Conservation (phyloP, 2,888 invertebrate genomes). For the Arrhopalites spinosus region DNA sequence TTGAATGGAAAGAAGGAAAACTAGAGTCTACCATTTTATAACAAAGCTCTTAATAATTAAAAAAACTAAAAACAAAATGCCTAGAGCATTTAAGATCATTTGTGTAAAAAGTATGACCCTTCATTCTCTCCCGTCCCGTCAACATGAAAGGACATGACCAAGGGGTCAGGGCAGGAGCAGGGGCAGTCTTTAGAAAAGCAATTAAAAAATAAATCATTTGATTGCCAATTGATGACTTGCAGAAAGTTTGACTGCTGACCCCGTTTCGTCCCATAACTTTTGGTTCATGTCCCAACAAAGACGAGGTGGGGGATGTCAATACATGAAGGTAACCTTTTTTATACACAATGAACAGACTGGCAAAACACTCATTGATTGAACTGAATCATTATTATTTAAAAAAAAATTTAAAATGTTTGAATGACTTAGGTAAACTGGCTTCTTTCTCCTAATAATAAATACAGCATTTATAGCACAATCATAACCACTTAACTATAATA, state of each 20-base stretch:
- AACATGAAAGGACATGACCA: neutral
- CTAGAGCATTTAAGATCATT: constrained; percentile 21
- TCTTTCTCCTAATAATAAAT: too few relatives aligned
- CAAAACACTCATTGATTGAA: constrained; percentile 33
- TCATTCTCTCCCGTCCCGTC: neutral
- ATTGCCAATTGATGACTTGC: neutral
- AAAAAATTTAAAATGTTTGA: constrained; percentile 4
- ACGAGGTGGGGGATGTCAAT: neutral
- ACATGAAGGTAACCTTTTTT: constrained; percentile 15
- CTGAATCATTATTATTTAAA: constrained; percentile 18
- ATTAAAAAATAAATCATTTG: neutral
- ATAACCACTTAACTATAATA: neutral
- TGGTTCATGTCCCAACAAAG: neutral
- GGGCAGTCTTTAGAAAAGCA: neutral
- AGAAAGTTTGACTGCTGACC: neutral
- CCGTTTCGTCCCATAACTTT: neutral
- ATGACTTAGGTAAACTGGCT: constrained; percentile 20
- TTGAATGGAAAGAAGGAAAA: neutral
- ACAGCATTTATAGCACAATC: neutral
- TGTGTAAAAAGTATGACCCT: constrained; percentile 3
- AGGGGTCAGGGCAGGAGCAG: neutral
- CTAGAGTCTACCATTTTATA: neutral
- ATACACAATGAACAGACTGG: constrained; percentile 29
- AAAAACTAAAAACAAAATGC: constrained; percentile 7
- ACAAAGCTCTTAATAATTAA: neutral